Base-by-base conservation (phyloP, 2,888 invertebrate species). In the Stenolophus ochropezus region DNA sequence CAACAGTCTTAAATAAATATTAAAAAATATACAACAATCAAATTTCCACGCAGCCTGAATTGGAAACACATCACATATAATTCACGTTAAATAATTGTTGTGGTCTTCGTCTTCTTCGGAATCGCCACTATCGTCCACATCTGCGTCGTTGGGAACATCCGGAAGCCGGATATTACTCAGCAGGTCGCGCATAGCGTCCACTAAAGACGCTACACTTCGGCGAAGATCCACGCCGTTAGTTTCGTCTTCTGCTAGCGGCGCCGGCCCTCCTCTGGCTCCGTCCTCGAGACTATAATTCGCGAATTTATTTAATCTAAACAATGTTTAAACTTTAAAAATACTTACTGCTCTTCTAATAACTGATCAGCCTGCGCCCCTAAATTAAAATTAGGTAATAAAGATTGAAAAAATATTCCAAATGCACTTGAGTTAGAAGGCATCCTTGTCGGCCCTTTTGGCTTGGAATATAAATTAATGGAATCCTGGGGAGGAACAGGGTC, bases 401-500 rank as follows among this genome's bases (percentile, higher is more conserved):
- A 95, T 80, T 94, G 92, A 86, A 96, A 93, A 88, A 94, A 94
- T 88, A 93, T 91, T 1, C 90, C 90, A 83, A 92, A 88, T 8
- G 91, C 87, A 83, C 84, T 88, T 14, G 87, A 85, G 71, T 84
- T 86, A 86, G 80, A 84, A 85, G 8, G 84, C 85, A 42, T 86
- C 83, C 51, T 85, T 25, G 85, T 84, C 6, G 87, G 87, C 80
- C 87, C 86, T 84, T 87, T 87, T 25, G 90, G 90, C 83, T 92
- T 91, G 71, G 92, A 91, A 88, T 96, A 96, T 82, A 94, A 91
- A 86, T 94, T 92, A 25, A 96, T 92, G 0, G 94, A 93, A 88
- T 96, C 94, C 51, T 90, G 85, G 0, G 96, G 96, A 14, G 96
- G 96, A 82, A 96, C 89, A 3, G 96, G 96, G 89, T 96, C 96